phyloP scores from a whole-genome alignment of 2,113 vertebrate genomes.

The Ariopsis seemanni region DNA sequence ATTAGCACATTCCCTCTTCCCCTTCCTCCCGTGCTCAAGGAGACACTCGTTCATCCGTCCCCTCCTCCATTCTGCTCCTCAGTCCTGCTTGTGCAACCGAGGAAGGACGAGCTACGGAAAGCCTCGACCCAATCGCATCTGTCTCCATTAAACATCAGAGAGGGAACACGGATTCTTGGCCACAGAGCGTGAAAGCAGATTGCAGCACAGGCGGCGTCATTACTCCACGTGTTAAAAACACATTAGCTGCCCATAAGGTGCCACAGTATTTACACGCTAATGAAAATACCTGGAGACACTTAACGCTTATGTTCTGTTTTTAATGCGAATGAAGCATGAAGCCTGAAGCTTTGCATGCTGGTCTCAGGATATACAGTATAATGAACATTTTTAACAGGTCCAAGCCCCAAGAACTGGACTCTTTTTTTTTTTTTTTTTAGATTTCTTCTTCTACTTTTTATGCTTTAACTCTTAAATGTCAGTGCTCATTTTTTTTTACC shows the following conservation, averaged over 20 bases:
- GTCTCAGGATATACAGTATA: neutral
- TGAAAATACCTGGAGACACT: slow-evolving; percentile 54
- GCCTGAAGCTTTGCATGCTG: neutral
- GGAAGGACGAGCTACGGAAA: slow-evolving; percentile 51
- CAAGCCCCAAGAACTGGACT: neutral
- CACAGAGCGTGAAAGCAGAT: slow-evolving; percentile 56
- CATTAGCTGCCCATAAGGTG: slow-evolving; percentile 58
- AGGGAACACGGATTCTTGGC: slow-evolving; percentile 28
- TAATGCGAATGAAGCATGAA: slow-evolving; percentile 27
- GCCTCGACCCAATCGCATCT: slow-evolving; percentile 57
- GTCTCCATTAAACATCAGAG: slow-evolving; percentile 59
- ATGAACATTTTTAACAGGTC: neutral
- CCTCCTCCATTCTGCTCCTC: slow-evolving; percentile 11
- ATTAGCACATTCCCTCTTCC: slow-evolving; percentile 25
- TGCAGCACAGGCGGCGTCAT: slow-evolving; percentile 57
- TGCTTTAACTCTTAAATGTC: neutral
- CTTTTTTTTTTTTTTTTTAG: neutral
- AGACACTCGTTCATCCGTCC: slow-evolving; percentile 17
- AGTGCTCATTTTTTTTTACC: neutral
- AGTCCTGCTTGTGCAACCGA: slow-evolving; percentile 43
- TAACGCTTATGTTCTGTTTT: slow-evolving; percentile 26
- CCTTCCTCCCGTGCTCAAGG: slow-evolving; percentile 21
- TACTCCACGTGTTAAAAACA: slow-evolving; percentile 63
- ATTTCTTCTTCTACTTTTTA: too few species aligned
- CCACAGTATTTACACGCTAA: slow-evolving; percentile 44